phyloP scores from a whole-genome alignment of 2,113 vertebrate species.

The Urocynchramus pylzowi region DNA sequence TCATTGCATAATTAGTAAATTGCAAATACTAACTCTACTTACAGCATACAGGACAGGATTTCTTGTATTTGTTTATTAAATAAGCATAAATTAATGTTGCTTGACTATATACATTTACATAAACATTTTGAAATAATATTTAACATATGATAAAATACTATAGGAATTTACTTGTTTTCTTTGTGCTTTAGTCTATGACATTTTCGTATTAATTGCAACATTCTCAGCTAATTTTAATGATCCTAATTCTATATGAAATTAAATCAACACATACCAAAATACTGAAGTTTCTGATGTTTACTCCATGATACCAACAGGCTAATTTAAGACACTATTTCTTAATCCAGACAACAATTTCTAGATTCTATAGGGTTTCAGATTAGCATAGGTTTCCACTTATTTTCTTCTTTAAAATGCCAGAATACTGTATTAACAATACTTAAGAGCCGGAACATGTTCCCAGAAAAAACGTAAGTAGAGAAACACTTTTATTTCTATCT shows the following conservation, averaged over 20 bases:
- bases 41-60: neutral
- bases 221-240: neutral
- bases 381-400: neutral
- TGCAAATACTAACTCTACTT: neutral
- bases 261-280: neutral
- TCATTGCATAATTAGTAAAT: neutral
- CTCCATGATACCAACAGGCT: neutral
- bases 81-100: neutral
- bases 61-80: neutral
- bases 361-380: neutral
- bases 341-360: neutral
- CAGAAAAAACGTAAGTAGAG: neutral
- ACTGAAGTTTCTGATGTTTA: neutral
- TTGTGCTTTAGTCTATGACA: neutral
- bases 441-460: neutral
- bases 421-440: neutral
- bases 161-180: neutral
- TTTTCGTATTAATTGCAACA: neutral
- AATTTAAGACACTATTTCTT: neutral
- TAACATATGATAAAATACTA: neutral
- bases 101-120: neutral
- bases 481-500: conserved; percentile 24
- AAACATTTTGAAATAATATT: neutral
- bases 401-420: neutral
- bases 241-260: neutral